phyloP scores from a whole-genome alignment of 2,888 invertebrate species.

The Heliconius cydno region DNA sequence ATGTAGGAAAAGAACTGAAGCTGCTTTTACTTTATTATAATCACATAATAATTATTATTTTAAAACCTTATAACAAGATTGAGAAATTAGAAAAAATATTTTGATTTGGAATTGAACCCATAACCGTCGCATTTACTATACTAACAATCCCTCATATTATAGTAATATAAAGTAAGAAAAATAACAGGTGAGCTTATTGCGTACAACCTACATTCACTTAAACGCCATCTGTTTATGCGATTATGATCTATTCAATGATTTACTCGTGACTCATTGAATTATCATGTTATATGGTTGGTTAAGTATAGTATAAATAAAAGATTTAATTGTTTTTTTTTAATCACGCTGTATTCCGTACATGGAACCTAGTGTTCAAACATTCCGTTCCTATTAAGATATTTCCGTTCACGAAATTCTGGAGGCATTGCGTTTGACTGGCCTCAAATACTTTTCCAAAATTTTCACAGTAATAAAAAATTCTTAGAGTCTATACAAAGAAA shows the following conservation, averaged over 20 bases:
- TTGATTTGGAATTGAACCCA: background rate
- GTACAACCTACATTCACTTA: background rate
- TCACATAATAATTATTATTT: too few relatives aligned
- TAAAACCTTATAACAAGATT: too few relatives aligned
- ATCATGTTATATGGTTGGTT: slow-evolving; percentile 23
- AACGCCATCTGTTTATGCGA: slow-evolving; percentile 21
- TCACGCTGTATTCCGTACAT: too few relatives aligned
- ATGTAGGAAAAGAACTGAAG: too few relatives aligned
- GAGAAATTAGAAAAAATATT: background rate
- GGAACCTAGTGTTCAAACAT: too few relatives aligned
- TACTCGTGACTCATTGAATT: slow-evolving; percentile 16
- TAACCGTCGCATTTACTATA: background rate
- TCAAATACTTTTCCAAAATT: too few relatives aligned
- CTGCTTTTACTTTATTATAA: too few relatives aligned
- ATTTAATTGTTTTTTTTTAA: background rate
- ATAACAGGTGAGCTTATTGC: slow-evolving; percentile 24
- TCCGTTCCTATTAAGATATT: too few relatives aligned
- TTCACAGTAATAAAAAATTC: too few relatives aligned
- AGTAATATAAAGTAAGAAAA: background rate
- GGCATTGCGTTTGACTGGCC: too few relatives aligned
- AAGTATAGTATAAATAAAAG: background rate
- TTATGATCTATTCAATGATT: slow-evolving; percentile 25
- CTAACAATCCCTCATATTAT: background rate
- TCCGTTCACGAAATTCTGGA: too few relatives aligned
- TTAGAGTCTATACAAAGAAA: too few relatives aligned